Conservation (phyloP, 2,113 vertebrate genomes). For the Willisornis vidua region DNA sequence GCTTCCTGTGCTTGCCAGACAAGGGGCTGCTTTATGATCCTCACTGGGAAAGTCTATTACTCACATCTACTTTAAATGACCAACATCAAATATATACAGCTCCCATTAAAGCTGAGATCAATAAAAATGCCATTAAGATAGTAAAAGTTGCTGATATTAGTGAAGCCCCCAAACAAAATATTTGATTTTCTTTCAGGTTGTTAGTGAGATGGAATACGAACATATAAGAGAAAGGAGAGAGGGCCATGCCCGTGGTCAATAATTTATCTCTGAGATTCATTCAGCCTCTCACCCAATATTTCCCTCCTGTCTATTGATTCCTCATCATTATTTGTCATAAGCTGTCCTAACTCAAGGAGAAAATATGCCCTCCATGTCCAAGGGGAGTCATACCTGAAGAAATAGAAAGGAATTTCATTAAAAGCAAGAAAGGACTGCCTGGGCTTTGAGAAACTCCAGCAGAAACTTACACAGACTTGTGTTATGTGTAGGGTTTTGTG, state of each 20-base stretch:
- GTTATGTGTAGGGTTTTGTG: constrained; percentile 14
- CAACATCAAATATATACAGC: constrained; percentile 95
- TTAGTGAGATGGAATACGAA: constrained; percentile 86
- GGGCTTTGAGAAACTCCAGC: constrained; percentile 75
- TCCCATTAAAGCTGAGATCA: constrained; percentile 94
- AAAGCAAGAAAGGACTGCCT: constrained; percentile 78
- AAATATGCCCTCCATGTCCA: constrained; percentile 81
- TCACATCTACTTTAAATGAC: constrained; percentile 97
- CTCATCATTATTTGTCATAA: constrained; percentile 88
- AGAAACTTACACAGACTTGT: constrained; percentile 74
- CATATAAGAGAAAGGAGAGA: constrained; percentile 81
- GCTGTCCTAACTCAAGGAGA: constrained; percentile 82
- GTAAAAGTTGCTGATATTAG: constrained; percentile 98
- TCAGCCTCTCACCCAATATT: constrained; percentile 83
- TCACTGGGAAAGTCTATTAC: constrained; percentile 93
- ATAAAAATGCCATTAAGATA: constrained; percentile 98
- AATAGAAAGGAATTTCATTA: constrained; percentile 88
- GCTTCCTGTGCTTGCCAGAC: constrained; percentile 83
- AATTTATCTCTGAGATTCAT: constrained; percentile 90
- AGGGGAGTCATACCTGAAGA: constrained; percentile 84
- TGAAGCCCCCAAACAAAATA: constrained; percentile 96
- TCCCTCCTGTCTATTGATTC: constrained; percentile 83
- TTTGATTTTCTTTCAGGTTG: constrained; percentile 95
- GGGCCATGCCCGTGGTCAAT: constrained; percentile 81
- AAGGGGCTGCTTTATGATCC: constrained; percentile 90